Conservation (phyloP, 2,113 vertebrate genomes). For the Oriolus oriolus region DNA sequence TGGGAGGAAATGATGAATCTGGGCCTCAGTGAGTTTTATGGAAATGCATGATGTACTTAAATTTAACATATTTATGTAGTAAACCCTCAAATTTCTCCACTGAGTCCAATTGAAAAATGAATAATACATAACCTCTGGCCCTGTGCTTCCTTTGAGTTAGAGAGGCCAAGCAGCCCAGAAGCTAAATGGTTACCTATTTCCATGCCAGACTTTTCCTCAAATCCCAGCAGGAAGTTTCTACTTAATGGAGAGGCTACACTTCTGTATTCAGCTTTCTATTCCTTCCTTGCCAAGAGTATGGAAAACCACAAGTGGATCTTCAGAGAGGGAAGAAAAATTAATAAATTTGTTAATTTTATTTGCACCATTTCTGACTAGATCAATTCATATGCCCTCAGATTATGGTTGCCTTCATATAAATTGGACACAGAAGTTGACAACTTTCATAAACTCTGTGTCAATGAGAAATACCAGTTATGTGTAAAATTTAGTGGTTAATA, state of each 20-base stretch:
- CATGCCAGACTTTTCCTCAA: constrained; percentile 43
- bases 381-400: constrained; percentile 48
- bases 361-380: constrained; percentile 53
- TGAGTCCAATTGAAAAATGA: constrained; percentile 54
- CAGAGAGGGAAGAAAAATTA: background rate
- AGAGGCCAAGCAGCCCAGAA: constrained; percentile 50
- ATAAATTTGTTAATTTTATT: constrained; percentile 67
- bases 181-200: constrained; percentile 61
- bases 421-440: constrained; percentile 58
- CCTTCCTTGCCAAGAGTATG: background rate
- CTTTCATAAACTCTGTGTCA: constrained; percentile 69
- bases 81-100: constrained; percentile 39
- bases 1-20: constrained; percentile 7
- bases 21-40: constrained; percentile 9
- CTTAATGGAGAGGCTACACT: constrained; percentile 28
- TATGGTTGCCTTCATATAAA: constrained; percentile 60
- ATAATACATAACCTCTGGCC: constrained; percentile 41
- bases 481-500: constrained; percentile 73
- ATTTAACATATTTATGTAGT: constrained; percentile 49
- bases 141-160: background rate
- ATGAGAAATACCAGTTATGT: constrained; percentile 64
- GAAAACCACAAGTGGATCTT: constrained; percentile 26
- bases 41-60: constrained; percentile 26
- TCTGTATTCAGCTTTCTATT: constrained; percentile 32
- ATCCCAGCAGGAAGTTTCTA: constrained; percentile 48